Conservation (phyloP, 2,797 vertebrate species). For the Anabas testudineus region DNA sequence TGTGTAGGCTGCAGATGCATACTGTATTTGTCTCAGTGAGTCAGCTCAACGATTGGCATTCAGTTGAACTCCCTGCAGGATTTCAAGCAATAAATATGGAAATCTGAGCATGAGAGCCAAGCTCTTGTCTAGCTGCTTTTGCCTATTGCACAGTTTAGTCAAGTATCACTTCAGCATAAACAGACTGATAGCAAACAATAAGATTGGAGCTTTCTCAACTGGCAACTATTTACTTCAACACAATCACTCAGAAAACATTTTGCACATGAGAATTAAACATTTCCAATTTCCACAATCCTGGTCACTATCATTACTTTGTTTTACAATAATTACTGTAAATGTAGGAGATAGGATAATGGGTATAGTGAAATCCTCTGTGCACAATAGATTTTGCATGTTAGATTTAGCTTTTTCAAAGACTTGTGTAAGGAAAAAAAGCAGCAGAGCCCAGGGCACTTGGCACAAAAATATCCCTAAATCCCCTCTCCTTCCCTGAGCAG, state of each 20-base stretch:
- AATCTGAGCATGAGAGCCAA: constrained; percentile 82
- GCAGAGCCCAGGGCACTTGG: constrained; percentile 65
- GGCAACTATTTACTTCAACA: constrained; percentile 65
- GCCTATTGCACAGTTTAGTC: constrained; percentile 80
- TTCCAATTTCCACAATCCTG: constrained; percentile 34
- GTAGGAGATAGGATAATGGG: constrained; percentile 35
- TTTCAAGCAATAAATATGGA: constrained; percentile 87
- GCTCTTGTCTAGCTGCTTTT: constrained; percentile 78
- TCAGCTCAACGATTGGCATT: constrained; percentile 82
- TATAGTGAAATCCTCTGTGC: constrained; percentile 37
- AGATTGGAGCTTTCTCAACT: constrained; percentile 67
- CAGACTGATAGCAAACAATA: constrained; percentile 77
- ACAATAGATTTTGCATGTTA: constrained; percentile 62
- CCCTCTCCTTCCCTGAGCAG: constrained; percentile 66
- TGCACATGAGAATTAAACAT: constrained; percentile 46
- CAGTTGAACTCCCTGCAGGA: constrained; percentile 82
- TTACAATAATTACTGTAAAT: constrained; percentile 42
- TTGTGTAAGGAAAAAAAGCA: constrained; percentile 56
- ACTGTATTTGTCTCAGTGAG: constrained; percentile 70
- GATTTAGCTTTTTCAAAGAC: constrained; percentile 57
- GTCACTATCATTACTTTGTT: constrained; percentile 31
- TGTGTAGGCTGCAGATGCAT: constrained; percentile 62
- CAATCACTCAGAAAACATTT: constrained; percentile 55
- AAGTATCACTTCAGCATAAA: constrained; percentile 82
- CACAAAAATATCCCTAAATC: constrained; percentile 76